Conservation (phyloP, 2,113 vertebrate genomes). For the Perccottus glenii region DNA sequence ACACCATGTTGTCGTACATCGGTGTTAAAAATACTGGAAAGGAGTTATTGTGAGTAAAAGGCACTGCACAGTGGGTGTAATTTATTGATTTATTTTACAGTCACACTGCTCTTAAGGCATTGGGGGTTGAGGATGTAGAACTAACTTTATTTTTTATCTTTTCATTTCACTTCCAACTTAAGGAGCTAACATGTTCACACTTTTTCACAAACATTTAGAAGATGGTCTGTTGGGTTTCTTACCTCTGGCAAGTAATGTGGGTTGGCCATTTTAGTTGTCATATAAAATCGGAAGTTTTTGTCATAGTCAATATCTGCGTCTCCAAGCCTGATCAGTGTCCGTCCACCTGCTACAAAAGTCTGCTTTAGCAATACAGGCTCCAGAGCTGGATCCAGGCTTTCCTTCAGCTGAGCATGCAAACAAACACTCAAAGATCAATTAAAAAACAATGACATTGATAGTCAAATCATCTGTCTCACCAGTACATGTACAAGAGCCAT, state of each 20-base stretch:
- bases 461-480: not conserved
- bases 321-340: conserved; percentile 84
- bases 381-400: conserved; percentile 84
- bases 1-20: not conserved
- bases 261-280: conserved; percentile 91
- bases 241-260: conserved; percentile 92
- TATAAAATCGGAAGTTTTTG: conserved; percentile 87
- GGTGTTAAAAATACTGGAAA: no score
- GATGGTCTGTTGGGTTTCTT: conserved; percentile 14
- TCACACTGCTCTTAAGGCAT: not conserved
- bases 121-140: not conserved
- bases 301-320: conserved; percentile 89
- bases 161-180: no score
- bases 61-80: not conserved
- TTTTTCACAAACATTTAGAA: not conserved
- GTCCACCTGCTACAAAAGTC: conserved; percentile 83
- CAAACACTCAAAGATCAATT: not conserved
- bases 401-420: conserved; percentile 78
- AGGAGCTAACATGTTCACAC: no score
- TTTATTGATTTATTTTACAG: not conserved
- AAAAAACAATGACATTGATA: not conserved
- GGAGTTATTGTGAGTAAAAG: no score
- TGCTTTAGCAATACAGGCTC: conserved; percentile 88
- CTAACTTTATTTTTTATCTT: not conserved
- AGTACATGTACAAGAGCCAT: not conserved